Evolutionary conservation across 2,888 invertebrate genomes (phyloP).

Genomic region (Caenorhabditis sp.): DNA sequence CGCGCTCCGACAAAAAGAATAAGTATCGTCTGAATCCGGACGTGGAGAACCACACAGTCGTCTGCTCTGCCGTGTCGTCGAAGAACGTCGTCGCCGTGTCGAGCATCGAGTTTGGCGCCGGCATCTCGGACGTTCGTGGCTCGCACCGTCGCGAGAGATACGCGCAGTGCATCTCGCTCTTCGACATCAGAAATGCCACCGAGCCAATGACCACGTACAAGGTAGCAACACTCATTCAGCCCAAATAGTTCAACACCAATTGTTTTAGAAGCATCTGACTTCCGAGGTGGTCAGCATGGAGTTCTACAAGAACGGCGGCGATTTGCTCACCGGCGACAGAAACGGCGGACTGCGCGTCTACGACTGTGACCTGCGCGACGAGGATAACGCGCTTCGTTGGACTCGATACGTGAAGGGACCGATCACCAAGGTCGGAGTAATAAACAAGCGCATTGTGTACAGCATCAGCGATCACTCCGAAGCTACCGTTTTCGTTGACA

Average conservation of each 20-base stretch:
- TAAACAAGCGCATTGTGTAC: conserved; percentile 47
- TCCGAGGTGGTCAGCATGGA: conserved; percentile 38
- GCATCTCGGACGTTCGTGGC: conserved; percentile 47
- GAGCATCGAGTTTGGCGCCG: conserved; percentile 54
- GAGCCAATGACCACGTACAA: conserved; percentile 56
- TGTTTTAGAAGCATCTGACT: conserved; percentile 46
- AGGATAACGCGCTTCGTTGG: conserved; percentile 50
- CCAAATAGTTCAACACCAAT: neutral
- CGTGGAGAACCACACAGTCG: conserved; percentile 58
- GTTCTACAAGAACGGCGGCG: conserved; percentile 52
- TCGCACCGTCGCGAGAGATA: conserved; percentile 41
- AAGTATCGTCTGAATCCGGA: conserved; percentile 61
- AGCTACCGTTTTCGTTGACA: conserved; percentile 28
- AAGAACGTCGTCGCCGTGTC: conserved; percentile 54
- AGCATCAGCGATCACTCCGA: conserved; percentile 10
- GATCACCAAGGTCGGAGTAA: conserved; percentile 37
- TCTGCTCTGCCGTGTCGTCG: conserved; percentile 47
- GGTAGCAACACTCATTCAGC: too few relatives aligned
- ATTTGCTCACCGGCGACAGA: conserved; percentile 49
- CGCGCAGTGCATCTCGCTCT: conserved; percentile 53
- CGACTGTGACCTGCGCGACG: conserved; percentile 34
- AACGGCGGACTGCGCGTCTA: conserved; percentile 34
- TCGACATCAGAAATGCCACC: conserved; percentile 45
- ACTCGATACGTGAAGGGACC: conserved; percentile 30
- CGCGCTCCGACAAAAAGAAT: conserved; percentile 50